Evolutionary conservation across 2,113 vertebrate species (phyloP), one percentile per base, ranked within the genome.

Genomic region (Hymenochirus boettgeri): DNA sequence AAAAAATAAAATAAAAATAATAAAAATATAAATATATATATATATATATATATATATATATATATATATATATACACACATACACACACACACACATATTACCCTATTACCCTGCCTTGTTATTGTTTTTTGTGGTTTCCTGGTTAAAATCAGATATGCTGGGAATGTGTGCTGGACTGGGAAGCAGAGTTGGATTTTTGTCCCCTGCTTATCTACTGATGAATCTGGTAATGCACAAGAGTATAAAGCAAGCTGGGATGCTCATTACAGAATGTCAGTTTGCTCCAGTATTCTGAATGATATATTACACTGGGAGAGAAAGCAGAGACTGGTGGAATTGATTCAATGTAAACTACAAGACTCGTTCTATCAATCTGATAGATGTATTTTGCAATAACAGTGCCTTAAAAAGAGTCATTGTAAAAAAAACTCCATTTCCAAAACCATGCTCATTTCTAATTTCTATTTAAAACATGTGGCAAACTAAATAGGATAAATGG

Each of bases 181-280:
- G 21, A 24, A 5, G 37, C 6, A 31, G 29, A 10, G 5, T 13
- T 13, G 5, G 35, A 51, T 52, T 52, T n/a, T 15, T 25, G 31
- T 37, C 10, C 27, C 25, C 31, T 23, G 21, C 21, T 39, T 62
- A 62, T 62, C 48, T 50, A 15, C 22, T 50, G 35, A 53, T 62
- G 17, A 24, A 62, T 62, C 59, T 62, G 48, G 31, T 62, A 62
- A 53, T 53, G 37, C 17, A 62, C 33, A 53, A 25, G 47, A 53
- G 31, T 27, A 2, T 18, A 22, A 53, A 29, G 8, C 22, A 37
- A 13, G 23, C 29, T 33, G 15, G 31, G 31, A 50, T 46, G 51
- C 47, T 61, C 50, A 61, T 61, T 24, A 61, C 33, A 50, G 31
- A 61, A 31, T 53, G 61, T 62, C 61, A 53, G 46, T 17, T n/a